Evolutionary conservation across 2,113 vertebrate genomes (phyloP), one percentile per base, ranked within the genome.

Genomic region (Tylochromis polylepis): DNA sequence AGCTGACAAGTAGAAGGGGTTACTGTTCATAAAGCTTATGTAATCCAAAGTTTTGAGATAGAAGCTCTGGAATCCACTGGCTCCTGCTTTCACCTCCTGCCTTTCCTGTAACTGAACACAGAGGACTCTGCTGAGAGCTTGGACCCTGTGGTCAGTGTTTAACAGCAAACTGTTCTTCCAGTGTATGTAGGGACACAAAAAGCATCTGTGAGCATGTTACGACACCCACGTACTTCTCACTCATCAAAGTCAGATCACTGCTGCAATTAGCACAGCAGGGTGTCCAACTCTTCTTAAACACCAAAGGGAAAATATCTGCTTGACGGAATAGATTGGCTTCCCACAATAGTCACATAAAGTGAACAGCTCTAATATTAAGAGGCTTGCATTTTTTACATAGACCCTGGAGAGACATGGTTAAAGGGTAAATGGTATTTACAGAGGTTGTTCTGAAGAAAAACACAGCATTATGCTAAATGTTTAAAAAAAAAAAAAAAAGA

Each of bases 91-190:
- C 29, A 85, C 49, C 85, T 91, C 59, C 83, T 82, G 82, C 62
- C 78, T 91, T 90, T 86, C 86, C 83, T 86, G 62, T 94, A 95
- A 95, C 86, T 92, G 87, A 95, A 93, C 51, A 89, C 91, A 94
- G 85, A 94, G 85, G 70, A 9, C 82, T 85, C 43, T 65, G 67
- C 87, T 88, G 92, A 92, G 89, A 91, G 89, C 58, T 86, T 91
- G 89, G 90, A 86, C 79, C 75, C 81, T 8, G 55, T 65, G 82
- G 83, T 90, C 86, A 86, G 81, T 53, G 78, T 82, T 88, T 85
- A 82, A 88, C 90, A 92, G 90, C 80, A 79, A 87, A 89, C 85
- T 5, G 5, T 89, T 89, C 90, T 92, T 89, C 82, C 85, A 87
- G 29, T 20, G 51, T 20, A 75, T 87, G 87, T 89, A 86, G 57